These are phyloP conservation scores for Actinia equina DNA, from an alignment of 64 coral and sea anemone genomes.

Conservation along the genomic window DNA sequence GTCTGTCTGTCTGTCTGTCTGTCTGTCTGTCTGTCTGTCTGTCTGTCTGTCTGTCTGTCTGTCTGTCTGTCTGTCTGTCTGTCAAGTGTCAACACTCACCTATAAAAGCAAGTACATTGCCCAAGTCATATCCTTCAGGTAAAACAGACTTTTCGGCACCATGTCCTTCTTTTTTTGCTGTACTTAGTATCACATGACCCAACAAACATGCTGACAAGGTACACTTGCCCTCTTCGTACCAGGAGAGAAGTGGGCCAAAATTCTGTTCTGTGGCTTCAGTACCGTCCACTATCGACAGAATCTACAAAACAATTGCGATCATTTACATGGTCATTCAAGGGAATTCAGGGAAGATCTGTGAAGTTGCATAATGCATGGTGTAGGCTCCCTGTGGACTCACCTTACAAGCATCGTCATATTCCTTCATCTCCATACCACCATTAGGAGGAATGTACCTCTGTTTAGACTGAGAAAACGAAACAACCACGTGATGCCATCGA, in stretches of 20 bases:
- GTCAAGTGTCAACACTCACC: background rate
- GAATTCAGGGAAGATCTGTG: too few relatives aligned
- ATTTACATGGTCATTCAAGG: too few relatives aligned
- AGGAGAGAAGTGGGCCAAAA: constrained; percentile 48
- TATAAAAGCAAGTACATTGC: constrained; percentile 37
- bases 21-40: too few relatives aligned
- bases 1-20: too few relatives aligned
- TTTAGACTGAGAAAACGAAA: constrained; percentile 45
- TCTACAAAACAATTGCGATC: background rate
- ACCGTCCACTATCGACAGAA: constrained; percentile 41
- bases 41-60: too few relatives aligned
- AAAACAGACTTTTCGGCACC: background rate
- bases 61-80: too few relatives aligned
- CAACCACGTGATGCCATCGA: constrained; percentile 50
- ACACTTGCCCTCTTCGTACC: constrained; percentile 51
- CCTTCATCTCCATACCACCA: background rate
- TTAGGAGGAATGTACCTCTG: background rate
- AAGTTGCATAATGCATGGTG: too few relatives aligned
- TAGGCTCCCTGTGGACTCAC: background rate
- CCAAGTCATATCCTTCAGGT: constrained; percentile 40
- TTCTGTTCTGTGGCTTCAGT: constrained; percentile 30
- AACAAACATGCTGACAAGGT: constrained; percentile 27
- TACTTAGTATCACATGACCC: constrained; percentile 17
- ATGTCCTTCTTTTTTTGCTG: background rate
- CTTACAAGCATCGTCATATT: constrained; percentile 4